phyloP scores from a whole-genome alignment of 1,140 invertebrate genomes.

The Ceratitis capitata region DNA sequence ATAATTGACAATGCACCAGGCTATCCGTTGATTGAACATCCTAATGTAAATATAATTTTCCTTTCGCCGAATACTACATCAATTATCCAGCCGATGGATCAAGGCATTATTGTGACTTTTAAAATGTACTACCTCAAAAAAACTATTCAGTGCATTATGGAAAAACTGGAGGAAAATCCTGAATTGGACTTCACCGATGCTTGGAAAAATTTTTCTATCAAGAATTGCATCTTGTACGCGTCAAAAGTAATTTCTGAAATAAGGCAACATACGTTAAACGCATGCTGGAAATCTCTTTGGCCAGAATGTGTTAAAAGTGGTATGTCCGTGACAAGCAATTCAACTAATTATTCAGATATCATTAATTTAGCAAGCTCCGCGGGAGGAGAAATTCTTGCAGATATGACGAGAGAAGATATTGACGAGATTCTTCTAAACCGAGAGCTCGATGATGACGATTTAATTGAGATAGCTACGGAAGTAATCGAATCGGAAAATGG shows the following conservation, averaged over 20 bases:
- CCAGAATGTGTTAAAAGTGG: constrained; percentile 42
- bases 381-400: no score
- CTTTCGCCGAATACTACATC: constrained; percentile 58
- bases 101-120: constrained; percentile 61
- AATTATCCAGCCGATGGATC: constrained; percentile 62
- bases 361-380: no score
- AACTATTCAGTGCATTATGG: constrained; percentile 44
- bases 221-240: constrained; percentile 39
- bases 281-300: constrained; percentile 45
- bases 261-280: constrained; percentile 42
- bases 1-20: constrained; percentile 51
- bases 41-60: constrained; percentile 51
- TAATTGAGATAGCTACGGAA: no score
- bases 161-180: constrained; percentile 35
- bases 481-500: no score
- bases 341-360: no score
- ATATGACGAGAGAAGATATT: no score
- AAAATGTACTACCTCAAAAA: constrained; percentile 59
- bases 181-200: no score
- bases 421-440: no score
- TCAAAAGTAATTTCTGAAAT: constrained; percentile 25
- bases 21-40: constrained; percentile 51
- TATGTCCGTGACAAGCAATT: no score
- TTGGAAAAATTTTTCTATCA: constrained; percentile 45
- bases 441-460: no score